phyloP scores from a whole-genome alignment of 2,888 invertebrate genomes.

The Alitta virens region DNA sequence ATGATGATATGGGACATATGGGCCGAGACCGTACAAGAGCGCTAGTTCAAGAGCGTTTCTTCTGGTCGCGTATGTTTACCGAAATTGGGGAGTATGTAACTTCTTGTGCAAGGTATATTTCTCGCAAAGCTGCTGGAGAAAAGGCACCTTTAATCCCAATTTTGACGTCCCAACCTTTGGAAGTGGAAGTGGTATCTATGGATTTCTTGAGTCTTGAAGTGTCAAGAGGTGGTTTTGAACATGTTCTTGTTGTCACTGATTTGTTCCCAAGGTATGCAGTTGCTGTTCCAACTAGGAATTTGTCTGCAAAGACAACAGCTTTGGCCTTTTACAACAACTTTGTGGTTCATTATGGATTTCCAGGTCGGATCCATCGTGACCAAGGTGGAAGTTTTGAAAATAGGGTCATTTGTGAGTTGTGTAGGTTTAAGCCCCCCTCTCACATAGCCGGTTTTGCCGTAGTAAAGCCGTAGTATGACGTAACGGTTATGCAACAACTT shows the following conservation, averaged over 20 bases:
- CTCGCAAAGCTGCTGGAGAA: no score
- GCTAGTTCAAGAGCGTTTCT: background rate
- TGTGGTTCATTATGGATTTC: conserved; percentile 24
- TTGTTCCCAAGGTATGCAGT: conserved; percentile 24
- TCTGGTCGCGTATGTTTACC: background rate
- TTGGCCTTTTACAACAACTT: conserved; percentile 22
- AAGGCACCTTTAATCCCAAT: conserved; percentile 8
- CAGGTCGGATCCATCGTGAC: background rate
- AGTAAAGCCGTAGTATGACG: no score
- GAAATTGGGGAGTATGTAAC: background rate
- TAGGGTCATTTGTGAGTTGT: background rate
- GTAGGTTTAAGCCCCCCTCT: no score
- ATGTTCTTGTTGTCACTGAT: conserved; percentile 28
- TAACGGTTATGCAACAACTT: no score
- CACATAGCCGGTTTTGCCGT: no score
- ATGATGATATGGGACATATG: background rate
- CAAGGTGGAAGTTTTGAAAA: conserved; percentile 11
- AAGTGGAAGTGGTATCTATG: conserved; percentile 24
- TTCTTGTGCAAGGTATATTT: no score
- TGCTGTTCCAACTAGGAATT: conserved; percentile 23
- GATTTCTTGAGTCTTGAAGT: conserved; percentile 23
- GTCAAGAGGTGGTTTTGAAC: conserved; percentile 15
- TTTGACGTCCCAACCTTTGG: conserved; percentile 15
- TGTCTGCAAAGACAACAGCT: conserved; percentile 24
- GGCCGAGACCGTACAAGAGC: background rate